Evolutionary conservation across 2,888 invertebrate genomes (phyloP).

Genomic region (Cheilosia vernalis): DNA sequence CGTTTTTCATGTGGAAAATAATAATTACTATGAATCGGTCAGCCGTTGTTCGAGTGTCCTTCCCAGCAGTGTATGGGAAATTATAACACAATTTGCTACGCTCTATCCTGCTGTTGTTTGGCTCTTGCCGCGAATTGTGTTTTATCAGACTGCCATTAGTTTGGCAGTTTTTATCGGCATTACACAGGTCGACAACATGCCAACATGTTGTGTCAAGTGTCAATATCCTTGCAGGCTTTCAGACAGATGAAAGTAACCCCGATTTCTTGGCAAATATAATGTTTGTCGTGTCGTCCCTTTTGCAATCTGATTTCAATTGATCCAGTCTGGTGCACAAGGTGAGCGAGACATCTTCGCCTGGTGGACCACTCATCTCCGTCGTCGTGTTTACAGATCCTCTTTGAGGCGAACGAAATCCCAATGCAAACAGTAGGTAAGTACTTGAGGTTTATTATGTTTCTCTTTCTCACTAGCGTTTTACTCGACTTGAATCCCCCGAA

Average conservation of each 20-base stretch:
- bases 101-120: not conserved
- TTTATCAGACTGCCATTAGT: slow-evolving; percentile 34
- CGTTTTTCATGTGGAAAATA: slow-evolving; percentile 70
- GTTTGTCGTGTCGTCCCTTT: not conserved
- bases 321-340: slow-evolving; percentile 73
- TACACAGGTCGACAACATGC: slow-evolving; percentile 35
- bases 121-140: not conserved
- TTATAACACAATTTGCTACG: slow-evolving; percentile 58
- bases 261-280: slow-evolving; percentile 47
- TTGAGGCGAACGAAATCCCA: slow-evolving; percentile 33
- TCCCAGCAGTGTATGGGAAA: slow-evolving; percentile 43
- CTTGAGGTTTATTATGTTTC: slow-evolving; percentile 28
- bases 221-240: slow-evolving; percentile 24
- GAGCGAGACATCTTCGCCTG: slow-evolving; percentile 39
- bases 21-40: slow-evolving; percentile 73
- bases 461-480: not conserved
- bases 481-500: slow-evolving; percentile 24
- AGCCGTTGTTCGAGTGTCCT: slow-evolving; percentile 58
- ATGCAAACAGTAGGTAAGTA: slow-evolving; percentile 46
- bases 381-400: slow-evolving; percentile 59
- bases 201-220: slow-evolving; percentile 31
- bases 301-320: slow-evolving; percentile 61
- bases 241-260: slow-evolving; percentile 45
- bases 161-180: slow-evolving; percentile 27
- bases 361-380: not conserved